Base-by-base conservation (phyloP, 1,140 invertebrate species). In the Tyrophagus putrescentiae region DNA sequence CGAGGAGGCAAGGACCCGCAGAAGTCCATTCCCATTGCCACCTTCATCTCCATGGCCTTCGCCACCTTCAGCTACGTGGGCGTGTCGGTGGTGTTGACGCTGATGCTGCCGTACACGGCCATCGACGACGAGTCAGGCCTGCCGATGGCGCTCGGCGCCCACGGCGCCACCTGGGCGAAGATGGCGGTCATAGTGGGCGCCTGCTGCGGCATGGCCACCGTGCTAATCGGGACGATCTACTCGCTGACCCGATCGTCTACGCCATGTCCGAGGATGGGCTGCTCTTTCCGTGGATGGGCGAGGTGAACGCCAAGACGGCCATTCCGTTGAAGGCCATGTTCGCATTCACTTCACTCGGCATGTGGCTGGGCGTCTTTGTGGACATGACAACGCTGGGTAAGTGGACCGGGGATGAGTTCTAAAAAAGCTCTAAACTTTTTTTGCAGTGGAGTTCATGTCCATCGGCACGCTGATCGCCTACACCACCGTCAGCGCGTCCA, bases 381-480 rank as follows among this genome's bases (percentile, higher is more conserved):
- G 87, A 95, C 70, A 78, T 95, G 61, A 80, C 88, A 66, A 88
- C 88, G 64, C 75, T 94, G 16, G 87, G n/a, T n/a, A n/a, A n/a
- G n/a, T n/a, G n/a, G n/a, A n/a, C n/a, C n/a, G n/a, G n/a, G n/a
- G n/a, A n/a, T n/a, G n/a, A n/a, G n/a, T n/a, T n/a, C n/a, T n/a
- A n/a, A n/a, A n/a, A n/a, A n/a, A n/a, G n/a, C n/a, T n/a, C n/a
- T n/a, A n/a, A n/a, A n/a, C n/a, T n/a, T n/a, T n/a, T n/a, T n/a
- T n/a, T n/a, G n/a, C n/a, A n/a, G n/a, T 94, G 1, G 90, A 95
- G 66, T 89, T 96, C 83, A 88, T 95, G 81, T 92, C 88, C 0
- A 94, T 96, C 66, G 91, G 91, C 56, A 95, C 91, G 0, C 72
- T 96, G 0, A 73, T 95, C 45, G 91, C 91, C 0, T 95, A 94